These are phyloP conservation scores for Blastobasis lacticolella DNA, from an alignment of 2,888 invertebrate genomes.

Conservation along the genomic window DNA sequence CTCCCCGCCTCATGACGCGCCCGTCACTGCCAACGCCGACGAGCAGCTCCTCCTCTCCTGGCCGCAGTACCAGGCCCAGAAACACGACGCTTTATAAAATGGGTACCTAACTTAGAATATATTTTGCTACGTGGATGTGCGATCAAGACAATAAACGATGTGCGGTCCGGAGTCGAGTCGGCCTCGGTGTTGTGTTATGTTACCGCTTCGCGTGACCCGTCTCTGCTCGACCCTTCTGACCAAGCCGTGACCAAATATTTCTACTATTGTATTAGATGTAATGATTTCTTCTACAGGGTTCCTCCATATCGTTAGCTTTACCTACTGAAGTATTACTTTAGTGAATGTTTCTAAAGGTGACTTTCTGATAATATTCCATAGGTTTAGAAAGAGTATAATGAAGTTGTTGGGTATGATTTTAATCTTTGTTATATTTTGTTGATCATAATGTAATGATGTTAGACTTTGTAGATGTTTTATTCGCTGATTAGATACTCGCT, in stretches of 20 bases:
- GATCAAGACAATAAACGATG: constrained; percentile 56
- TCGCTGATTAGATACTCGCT: constrained; percentile 11
- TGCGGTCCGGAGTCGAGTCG: constrained; percentile 49
- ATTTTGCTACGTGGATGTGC: constrained; percentile 29
- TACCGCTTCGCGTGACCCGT: constrained; percentile 48
- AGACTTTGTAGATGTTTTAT: constrained; percentile 10
- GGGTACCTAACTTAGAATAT: constrained; percentile 37
- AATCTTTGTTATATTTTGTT: constrained; percentile 21
- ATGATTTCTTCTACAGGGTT: constrained; percentile 70
- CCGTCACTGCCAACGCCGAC: constrained; percentile 45
- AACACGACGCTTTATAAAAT: constrained; percentile 59
- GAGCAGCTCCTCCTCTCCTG: constrained; percentile 73
- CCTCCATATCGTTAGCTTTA: constrained; percentile 73
- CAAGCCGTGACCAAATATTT: constrained; percentile 61
- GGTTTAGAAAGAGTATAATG: constrained; percentile 40
- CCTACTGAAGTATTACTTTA: constrained; percentile 68
- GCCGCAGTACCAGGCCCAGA: constrained; percentile 51
- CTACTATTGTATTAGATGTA: constrained; percentile 48
- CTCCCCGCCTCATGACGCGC: constrained; percentile 55
- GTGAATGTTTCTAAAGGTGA: constrained; percentile 48
- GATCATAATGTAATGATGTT: constrained; percentile 9
- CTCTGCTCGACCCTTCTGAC: constrained; percentile 48
- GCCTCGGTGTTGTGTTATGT: constrained; percentile 50
- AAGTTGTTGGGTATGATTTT: constrained; percentile 35
- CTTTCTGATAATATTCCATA: constrained; percentile 62